Percentiles rank a stretch among this genome's conserved stretches.
These are phyloP conservation scores for Aegithalos caudatus DNA, from an alignment of 2,113 vertebrate species.

Conservation along the genomic window DNA sequence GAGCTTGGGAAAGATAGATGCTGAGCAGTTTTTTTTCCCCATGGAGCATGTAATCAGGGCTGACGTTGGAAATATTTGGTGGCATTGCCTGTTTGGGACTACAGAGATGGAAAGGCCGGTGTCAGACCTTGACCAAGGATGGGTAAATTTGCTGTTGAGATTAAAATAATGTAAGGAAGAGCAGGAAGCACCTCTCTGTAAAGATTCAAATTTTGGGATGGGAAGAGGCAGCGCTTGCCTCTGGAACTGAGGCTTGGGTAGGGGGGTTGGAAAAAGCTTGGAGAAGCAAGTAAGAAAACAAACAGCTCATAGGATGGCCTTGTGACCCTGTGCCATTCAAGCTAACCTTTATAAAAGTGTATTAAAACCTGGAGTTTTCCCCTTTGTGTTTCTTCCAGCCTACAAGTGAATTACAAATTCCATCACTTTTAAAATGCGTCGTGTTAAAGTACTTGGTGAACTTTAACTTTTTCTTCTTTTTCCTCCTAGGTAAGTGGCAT, in stretches of 20 bases:
- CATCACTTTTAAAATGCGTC: not conserved
- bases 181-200: not conserved
- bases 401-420: slow-evolving; percentile 19
- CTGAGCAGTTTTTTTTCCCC: not conserved
- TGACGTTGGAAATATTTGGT: not conserved
- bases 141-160: not conserved
- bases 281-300: slow-evolving; percentile 2
- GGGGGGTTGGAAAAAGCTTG: not conserved
- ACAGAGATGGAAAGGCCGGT: not conserved
- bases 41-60: fast-evolving
- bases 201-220: not conserved
- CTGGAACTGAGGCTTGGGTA: not conserved
- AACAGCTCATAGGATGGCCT: not conserved
- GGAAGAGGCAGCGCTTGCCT: not conserved
- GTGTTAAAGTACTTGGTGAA: not conserved
- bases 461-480: slow-evolving; percentile 20
- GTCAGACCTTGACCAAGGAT: not conserved
- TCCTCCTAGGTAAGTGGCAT: slow-evolving; percentile 73
- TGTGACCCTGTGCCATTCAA: not conserved
- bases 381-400: not conserved
- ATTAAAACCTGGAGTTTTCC: slow-evolving; percentile 35
- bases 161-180: not conserved
- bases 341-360: slow-evolving; percentile 43
- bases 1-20: not conserved
- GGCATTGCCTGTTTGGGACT: not conserved